A percentile compares a stretch with the other conserved stretches of the same genome.
Evolutionary conservation across 2,797 vertebrate genomes (phyloP).

Genomic region (Macroramphosus scolopax): DNA sequence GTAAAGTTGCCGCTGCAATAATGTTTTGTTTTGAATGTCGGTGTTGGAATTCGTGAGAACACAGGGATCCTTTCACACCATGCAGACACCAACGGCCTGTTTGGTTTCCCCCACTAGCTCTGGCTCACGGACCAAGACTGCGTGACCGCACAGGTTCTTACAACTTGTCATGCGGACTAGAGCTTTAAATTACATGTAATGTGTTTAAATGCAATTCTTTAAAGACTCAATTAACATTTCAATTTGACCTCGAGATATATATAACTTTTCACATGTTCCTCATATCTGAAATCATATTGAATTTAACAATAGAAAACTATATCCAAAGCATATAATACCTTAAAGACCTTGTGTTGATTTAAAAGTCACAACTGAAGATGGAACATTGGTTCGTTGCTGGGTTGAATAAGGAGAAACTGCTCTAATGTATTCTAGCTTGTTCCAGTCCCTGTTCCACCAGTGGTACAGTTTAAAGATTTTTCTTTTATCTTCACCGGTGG

Average conservation of each 20-base stretch:
- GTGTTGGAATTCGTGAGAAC: constrained; percentile 72
- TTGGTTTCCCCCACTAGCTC: constrained; percentile 67
- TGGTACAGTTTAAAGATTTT: background rate
- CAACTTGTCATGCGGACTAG: constrained; percentile 1
- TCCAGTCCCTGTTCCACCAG: background rate
- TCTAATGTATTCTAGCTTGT: background rate
- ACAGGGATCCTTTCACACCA: constrained; percentile 77
- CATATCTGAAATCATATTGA: no score
- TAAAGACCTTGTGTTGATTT: no score
- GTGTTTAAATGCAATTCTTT: no score
- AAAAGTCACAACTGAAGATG: no score
- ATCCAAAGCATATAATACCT: no score
- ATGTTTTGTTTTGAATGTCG: constrained; percentile 78
- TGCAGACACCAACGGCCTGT: constrained; percentile 60
- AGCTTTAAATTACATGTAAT: constrained; percentile 14
- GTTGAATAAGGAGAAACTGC: background rate
- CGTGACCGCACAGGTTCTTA: constrained; percentile 27
- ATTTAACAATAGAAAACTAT: no score
- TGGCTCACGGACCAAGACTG: constrained; percentile 42
- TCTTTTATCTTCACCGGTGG: background rate
- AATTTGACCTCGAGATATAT: no score
- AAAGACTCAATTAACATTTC: no score
- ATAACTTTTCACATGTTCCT: no score
- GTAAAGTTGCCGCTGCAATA: constrained; percentile 74
- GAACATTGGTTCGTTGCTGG: background rate